Evolutionary conservation across 2,888 invertebrate species (phyloP), one percentile per base, ranked within the genome.

Genomic region (Maniola hyperantus): DNA sequence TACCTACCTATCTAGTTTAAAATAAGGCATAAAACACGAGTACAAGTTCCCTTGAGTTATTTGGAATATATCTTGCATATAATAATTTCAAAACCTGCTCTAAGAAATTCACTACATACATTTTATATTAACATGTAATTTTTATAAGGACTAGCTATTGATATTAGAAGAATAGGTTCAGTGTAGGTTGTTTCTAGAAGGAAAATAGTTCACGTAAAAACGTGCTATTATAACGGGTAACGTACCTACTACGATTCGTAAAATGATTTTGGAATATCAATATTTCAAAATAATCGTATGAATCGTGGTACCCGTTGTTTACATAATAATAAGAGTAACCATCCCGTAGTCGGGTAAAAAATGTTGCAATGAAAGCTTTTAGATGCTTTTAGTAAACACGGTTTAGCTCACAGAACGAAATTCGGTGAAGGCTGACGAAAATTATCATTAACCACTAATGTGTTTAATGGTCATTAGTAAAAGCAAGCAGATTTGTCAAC

Each of bases 401-500:
- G 50, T 61, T 50, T 8, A 61, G 36, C 18, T 36, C 6, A 20
- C 15, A 11, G 20, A 50, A 8, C 15, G 51, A 53, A 58, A 50
- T 34, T 33, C 59, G 53, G 59, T 60, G 60, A 60, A 60, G 58
- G 59, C 60, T 54, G 48, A 60, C 54, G 59, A 54, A 60, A 36
- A 59, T 58, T 65, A 65, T 60, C 53, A 65, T 60, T 60, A 65
- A 65, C 53, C 15, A 26, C 53, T 54, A 65, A 65, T 65, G 65
- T 46, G 62, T 67, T 64, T 64, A 68, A 61, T 65, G 61, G 42
- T 51, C 60, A 61, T 68, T 44, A 67, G 59, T 67, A 50, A 62
- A 63, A 51, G 66, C 66, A 36, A 62, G 50, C 34, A 10, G 5
- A 67, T 67, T 67, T 63, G 58, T 67, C 63, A 59, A 67, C 60